Evolutionary conservation across 2,888 invertebrate genomes (phyloP), one percentile per base, ranked within the genome.

Genomic region (Drosophila pseudotakahashii): DNA sequence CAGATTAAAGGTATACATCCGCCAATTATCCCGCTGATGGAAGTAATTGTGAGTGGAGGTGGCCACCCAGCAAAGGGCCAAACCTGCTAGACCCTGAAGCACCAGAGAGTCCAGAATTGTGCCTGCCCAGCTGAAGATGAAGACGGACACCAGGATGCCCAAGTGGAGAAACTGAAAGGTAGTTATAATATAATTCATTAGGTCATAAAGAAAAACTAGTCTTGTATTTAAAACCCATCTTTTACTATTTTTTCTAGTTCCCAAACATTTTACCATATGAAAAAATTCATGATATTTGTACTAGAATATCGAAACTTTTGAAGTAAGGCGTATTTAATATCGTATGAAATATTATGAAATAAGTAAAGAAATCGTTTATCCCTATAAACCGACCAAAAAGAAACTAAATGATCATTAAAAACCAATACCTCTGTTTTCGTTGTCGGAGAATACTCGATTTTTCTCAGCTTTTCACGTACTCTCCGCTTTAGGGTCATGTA

Each of bases 1-100:
- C 42, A 97, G 91, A 85, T 96, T 95, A 78, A 96, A 95, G 64
- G 95, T 94, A 83, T 94, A 95, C 95, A 96, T 96, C 61, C 96
- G 94, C 93, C 95, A 96, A 90, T 94, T 96, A 53, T 96, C 94
- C 60, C 93, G 94, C 85, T 94, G 94, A 87, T 97, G 97, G 74
- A 96, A 94, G 86, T 94, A 97, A 89, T 96, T 97, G 89, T 97
- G 97, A 0, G 95, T 93, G 0, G 94, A 93, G 13, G 94, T 93
- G 0, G 93, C 91, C 0, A 94, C 91, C 93, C 94, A 93, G 0
- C 93, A 92, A 2, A 96, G 89, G 3, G 94, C 91, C 2, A 94
- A 44, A 0, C 94, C 96, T 30, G 94, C 93, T 7, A 94, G 11
- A 1, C 80, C 26, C 13, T 83, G 79, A 13, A 89, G 59, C 6